Conservation (phyloP, 1,140 invertebrate species). For the Panagrolaimus sp. region DNA sequence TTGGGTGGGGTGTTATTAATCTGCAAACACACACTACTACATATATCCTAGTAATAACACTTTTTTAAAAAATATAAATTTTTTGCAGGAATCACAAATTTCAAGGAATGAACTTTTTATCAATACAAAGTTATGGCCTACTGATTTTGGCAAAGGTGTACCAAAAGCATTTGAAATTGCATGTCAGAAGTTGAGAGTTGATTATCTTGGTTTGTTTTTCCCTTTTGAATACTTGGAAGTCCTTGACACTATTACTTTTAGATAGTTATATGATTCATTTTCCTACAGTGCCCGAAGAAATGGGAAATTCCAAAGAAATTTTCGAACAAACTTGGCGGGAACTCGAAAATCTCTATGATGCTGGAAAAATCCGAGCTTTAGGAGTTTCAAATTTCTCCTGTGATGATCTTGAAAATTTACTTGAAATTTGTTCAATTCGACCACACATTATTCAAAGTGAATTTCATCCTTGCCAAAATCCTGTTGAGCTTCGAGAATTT, state of each 20-base stretch:
- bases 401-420: constrained; percentile 50
- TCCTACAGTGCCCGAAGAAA: constrained; percentile 53
- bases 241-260: background rate
- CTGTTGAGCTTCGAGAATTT: background rate
- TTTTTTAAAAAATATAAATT: no score
- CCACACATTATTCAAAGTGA: background rate
- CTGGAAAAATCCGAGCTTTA: constrained; percentile 50
- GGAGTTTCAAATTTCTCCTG: constrained; percentile 59
- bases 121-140: constrained; percentile 58
- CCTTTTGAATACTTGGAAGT: no score
- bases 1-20: no score
- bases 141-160: constrained; percentile 56
- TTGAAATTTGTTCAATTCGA: constrained; percentile 41
- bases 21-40: no score
- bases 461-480: constrained; percentile 9
- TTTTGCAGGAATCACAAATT: constrained; percentile 36
- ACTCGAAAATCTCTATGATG: constrained; percentile 55
- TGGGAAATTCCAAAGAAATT: constrained; percentile 38
- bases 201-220: background rate
- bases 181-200: background rate
- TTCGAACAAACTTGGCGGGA: constrained; percentile 57
- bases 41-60: no score
- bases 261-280: constrained; percentile 58
- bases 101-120: constrained; percentile 56
- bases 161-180: constrained; percentile 50